A percentile compares a stretch with the other conserved stretches of the same genome.
Evolutionary conservation across 2,797 vertebrate species (phyloP).

Genomic region (Muscicapa comitata): DNA sequence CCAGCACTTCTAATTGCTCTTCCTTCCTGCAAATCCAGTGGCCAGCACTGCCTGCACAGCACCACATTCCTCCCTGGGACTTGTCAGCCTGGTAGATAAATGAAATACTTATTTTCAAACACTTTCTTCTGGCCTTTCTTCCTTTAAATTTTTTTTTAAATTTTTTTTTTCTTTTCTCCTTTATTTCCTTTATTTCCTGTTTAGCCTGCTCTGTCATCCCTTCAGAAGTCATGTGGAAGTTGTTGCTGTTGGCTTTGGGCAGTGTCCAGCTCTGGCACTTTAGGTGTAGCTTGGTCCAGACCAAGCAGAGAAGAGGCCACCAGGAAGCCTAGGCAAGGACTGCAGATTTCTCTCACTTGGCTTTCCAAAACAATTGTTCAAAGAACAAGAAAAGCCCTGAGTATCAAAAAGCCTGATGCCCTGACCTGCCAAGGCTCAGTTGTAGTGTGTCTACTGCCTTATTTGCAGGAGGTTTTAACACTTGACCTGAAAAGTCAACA

Average conservation of each 20-base stretch:
- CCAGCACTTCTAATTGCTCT: constrained; percentile 32
- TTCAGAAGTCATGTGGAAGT: neutral
- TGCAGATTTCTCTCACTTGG: neutral
- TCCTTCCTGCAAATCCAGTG: constrained; percentile 37
- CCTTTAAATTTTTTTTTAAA: too few relatives aligned
- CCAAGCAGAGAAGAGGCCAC: neutral
- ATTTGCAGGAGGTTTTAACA: constrained; percentile 70
- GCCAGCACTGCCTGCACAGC: neutral
- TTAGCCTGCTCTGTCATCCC: neutral
- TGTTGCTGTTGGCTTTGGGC: neutral
- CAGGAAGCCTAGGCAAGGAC: neutral
- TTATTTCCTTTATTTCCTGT: neutral
- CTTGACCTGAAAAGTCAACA: constrained; percentile 73
- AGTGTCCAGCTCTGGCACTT: neutral
- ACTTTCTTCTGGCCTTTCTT: neutral
- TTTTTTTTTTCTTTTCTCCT: rapidly evolving
- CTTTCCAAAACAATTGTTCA: neutral
- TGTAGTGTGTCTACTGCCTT: constrained; percentile 25
- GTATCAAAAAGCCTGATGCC: neutral
- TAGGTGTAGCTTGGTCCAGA: neutral
- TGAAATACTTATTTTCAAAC: neutral
- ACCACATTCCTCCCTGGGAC: neutral
- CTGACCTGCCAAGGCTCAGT: neutral
- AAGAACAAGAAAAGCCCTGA: neutral
- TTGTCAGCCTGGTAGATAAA: neutral